Conservation (phyloP, 37 sponge, comb jelly and placozoan genomes). For the Mnemiopsis leidyi region DNA sequence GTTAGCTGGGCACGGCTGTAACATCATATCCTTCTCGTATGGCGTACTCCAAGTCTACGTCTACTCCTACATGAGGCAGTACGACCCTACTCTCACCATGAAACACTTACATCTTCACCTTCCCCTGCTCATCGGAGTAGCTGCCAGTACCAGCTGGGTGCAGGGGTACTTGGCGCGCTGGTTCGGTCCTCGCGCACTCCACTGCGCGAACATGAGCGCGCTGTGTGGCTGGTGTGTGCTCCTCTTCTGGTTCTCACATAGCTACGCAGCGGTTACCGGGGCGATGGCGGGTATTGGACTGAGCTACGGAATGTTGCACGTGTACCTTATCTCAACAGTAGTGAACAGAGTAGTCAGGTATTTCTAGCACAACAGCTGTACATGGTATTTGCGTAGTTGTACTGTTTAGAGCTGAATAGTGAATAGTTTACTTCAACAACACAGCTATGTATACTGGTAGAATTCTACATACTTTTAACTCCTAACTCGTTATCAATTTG, state of each 20-base stretch:
- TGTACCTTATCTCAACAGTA: background rate
- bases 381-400: background rate
- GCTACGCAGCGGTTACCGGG: background rate
- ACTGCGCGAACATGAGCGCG: background rate
- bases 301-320: background rate
- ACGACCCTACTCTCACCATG: background rate
- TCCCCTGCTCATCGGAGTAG: background rate
- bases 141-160: background rate
- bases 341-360: background rate
- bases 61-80: background rate
- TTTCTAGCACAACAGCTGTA: no score
- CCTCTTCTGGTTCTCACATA: background rate
- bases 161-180: background rate
- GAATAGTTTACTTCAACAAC: background rate
- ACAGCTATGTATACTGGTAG: no score
- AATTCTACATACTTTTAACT: no score
- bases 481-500: no score
- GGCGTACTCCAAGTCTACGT: background rate
- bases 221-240: background rate
- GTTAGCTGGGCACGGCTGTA: background rate
- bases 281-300: background rate
- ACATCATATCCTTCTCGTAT: background rate
- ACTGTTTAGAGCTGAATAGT: no score
- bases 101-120: background rate
- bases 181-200: background rate